Conservation (phyloP, 2,113 vertebrate species). For the Anguilla rostrata region DNA sequence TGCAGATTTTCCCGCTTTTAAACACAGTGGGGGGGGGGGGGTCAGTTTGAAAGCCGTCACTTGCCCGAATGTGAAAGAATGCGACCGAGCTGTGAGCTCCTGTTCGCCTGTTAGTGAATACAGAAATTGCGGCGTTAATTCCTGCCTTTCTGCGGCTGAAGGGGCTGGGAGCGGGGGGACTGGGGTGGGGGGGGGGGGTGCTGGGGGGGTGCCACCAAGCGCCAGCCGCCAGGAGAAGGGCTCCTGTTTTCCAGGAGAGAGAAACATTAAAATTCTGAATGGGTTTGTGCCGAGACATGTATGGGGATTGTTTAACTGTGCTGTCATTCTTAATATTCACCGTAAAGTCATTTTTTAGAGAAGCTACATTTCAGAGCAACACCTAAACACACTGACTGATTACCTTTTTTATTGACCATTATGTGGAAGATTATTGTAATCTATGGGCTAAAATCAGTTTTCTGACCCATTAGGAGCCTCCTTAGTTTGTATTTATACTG, state of each 20-base stretch:
- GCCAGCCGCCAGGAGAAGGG: constrained; percentile 53
- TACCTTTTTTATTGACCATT: constrained; percentile 86
- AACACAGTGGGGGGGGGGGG: not conserved
- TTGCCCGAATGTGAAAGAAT: not conserved
- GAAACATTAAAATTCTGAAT: constrained; percentile 86
- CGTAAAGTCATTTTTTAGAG: constrained; percentile 85
- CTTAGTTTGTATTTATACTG: constrained; percentile 79
- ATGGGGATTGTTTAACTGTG: constrained; percentile 88
- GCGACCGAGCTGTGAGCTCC: constrained; percentile 47
- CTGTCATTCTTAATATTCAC: constrained; percentile 98
- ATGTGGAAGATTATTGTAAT: constrained; percentile 81
- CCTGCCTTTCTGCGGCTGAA: constrained; percentile 51
- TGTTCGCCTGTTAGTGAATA: constrained; percentile 61
- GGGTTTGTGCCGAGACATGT: constrained; percentile 85
- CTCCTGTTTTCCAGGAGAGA: constrained; percentile 61
- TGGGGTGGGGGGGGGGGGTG: no score
- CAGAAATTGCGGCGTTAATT: constrained; percentile 62
- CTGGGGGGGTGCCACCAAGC: constrained; percentile 27
- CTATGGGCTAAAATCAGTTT: constrained; percentile 80
- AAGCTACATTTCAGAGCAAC: constrained; percentile 84
- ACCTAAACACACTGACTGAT: constrained; percentile 83
- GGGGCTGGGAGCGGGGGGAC: not conserved
- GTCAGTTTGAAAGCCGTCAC: not conserved
- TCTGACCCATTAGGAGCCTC: constrained; percentile 78
- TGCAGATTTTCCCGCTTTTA: not conserved